Evolutionary conservation across 2,797 vertebrate species (phyloP).

Genomic region (Phoebastria nigripes): DNA sequence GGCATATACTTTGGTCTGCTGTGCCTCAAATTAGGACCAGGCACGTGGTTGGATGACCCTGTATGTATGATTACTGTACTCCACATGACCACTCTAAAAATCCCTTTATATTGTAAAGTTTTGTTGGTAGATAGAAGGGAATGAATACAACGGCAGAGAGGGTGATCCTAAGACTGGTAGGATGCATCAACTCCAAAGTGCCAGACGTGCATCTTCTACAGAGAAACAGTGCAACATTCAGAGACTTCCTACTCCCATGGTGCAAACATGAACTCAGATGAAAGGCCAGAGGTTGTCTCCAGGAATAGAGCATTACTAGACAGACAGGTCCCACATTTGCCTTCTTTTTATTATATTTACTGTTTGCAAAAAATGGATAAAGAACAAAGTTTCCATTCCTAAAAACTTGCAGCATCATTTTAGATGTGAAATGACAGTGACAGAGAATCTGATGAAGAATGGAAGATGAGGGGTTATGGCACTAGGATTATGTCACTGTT

Average conservation of each 20-base stretch:
- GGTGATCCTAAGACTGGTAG: neutral
- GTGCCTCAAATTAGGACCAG: neutral
- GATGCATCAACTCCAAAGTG: neutral
- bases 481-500: neutral
- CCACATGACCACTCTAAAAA: neutral
- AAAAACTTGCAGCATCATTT: neutral
- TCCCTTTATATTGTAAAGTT: neutral
- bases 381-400: neutral
- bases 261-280: neutral
- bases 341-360: neutral
- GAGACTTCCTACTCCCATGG: neutral
- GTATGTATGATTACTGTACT: neutral
- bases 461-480: neutral
- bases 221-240: neutral
- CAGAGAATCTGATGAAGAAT: neutral
- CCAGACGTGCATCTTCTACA: neutral
- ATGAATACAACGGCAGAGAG: neutral
- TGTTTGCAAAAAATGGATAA: neutral
- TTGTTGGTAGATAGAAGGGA: neutral
- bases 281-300: neutral
- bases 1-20: neutral
- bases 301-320: neutral
- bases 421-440: neutral
- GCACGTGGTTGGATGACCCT: rapidly evolving
- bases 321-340: neutral